Evolutionary conservation across 2,888 invertebrate genomes (phyloP).

Genomic region (Steromphala cineraria): DNA sequence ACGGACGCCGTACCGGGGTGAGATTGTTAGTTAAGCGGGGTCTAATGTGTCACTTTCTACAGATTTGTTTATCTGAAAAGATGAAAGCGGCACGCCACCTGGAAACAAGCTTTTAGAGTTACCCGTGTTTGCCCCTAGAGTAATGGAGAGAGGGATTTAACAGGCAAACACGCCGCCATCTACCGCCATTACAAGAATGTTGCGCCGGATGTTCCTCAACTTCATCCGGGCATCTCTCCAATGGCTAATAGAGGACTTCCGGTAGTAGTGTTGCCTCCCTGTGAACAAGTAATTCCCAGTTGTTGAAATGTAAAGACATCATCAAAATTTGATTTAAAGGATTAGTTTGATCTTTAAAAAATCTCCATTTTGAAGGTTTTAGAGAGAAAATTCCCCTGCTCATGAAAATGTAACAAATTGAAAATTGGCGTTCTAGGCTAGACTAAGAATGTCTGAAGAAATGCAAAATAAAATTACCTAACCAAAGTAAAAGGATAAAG

Average conservation of each 20-base stretch:
- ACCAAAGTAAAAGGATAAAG: too few relatives aligned
- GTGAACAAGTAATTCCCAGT: too few relatives aligned
- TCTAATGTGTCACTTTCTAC: conserved; percentile 21
- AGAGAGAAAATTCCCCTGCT: too few relatives aligned
- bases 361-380: too few relatives aligned
- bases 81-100: conserved; percentile 25
- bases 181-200: background rate
- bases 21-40: background rate
- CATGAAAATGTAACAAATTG: too few relatives aligned
- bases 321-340: too few relatives aligned
- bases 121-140: conserved; percentile 14
- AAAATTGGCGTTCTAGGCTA: too few relatives aligned
- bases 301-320: too few relatives aligned
- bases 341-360: too few relatives aligned
- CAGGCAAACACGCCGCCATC: background rate
- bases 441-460: too few relatives aligned
- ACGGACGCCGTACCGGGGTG: background rate
- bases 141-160: background rate
- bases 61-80: conserved; percentile 22
- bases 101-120: conserved; percentile 9
- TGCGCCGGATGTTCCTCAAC: background rate
- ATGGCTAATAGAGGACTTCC: background rate
- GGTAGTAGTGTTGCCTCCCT: background rate
- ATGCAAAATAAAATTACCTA: too few relatives aligned
- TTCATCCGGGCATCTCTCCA: background rate